phyloP scores from a whole-genome alignment of 2,797 vertebrate genomes.

The Artibeus jamaicensis region DNA sequence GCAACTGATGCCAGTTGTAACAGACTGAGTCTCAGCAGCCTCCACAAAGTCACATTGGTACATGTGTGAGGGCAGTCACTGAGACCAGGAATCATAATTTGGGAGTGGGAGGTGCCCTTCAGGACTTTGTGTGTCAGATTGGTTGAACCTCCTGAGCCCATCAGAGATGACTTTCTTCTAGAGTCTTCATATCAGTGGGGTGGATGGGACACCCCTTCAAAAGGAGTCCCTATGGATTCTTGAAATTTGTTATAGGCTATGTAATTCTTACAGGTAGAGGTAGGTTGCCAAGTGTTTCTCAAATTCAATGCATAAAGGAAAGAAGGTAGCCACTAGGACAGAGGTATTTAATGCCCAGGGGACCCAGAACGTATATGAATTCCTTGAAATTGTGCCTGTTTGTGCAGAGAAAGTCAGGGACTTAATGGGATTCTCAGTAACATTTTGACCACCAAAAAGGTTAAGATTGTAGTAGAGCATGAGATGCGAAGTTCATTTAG shows the following conservation, averaged over 20 bases:
- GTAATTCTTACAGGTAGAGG: background rate
- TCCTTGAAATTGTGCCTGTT: background rate
- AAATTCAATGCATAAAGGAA: background rate
- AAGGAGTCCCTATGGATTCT: background rate
- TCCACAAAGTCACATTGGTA: slow-evolving; percentile 79
- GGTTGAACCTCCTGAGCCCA: background rate
- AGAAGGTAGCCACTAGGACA: background rate
- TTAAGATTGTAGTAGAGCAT: background rate
- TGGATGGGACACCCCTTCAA: background rate
- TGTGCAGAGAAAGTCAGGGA: background rate
- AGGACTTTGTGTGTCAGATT: background rate
- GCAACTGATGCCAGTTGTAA: slow-evolving; percentile 82
- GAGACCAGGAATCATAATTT: background rate
- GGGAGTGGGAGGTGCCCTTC: slow-evolving; percentile 74
- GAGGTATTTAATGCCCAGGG: background rate
- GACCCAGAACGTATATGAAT: background rate
- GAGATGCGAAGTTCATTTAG: slow-evolving; percentile 8
- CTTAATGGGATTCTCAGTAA: background rate
- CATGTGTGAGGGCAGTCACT: slow-evolving; percentile 44
- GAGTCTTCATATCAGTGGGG: fast-evolving
- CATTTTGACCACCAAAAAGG: background rate
- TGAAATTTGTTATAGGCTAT: background rate
- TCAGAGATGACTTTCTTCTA: slow-evolving; percentile 7
- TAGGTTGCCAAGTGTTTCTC: background rate
- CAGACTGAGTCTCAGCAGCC: slow-evolving; percentile 85